Percentiles rank a stretch among this genome's conserved stretches.
phyloP scores from a whole-genome alignment of 1,140 invertebrate species.

The Caenorhabditis latens region DNA sequence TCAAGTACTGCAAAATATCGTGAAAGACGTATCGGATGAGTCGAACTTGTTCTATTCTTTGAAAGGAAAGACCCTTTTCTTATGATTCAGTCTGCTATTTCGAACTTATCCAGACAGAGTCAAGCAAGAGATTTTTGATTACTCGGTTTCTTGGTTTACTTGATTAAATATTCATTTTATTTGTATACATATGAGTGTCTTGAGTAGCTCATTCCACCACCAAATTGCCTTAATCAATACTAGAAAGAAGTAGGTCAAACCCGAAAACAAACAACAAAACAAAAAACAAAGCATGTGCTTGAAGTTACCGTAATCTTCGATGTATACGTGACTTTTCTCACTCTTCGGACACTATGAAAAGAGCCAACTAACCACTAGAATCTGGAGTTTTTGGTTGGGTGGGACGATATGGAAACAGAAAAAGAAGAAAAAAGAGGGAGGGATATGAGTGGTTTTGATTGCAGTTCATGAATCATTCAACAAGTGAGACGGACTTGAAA shows the following conservation, averaged over 20 bases:
- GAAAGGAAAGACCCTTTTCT: no score
- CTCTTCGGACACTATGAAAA: not conserved
- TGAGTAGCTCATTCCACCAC: not conserved
- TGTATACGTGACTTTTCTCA: not conserved
- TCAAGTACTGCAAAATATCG: no score
- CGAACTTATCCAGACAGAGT: no score
- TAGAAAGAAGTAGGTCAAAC: not conserved
- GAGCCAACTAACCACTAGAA: not conserved
- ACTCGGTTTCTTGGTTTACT: not conserved
- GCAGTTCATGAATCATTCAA: conserved; percentile 49
- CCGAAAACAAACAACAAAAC: not conserved
- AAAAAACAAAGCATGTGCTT: not conserved
- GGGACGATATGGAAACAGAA: not conserved
- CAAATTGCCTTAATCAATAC: conserved; percentile 22
- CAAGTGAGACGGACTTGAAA: conserved; percentile 2
- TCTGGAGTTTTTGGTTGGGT: not conserved
- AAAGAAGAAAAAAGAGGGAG: not conserved
- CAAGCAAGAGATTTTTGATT: conserved; percentile 1
- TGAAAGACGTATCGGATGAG: no score
- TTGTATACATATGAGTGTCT: not conserved
- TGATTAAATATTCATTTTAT: not conserved
- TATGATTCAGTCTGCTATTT: no score
- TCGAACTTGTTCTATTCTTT: no score
- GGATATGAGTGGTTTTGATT: conserved; percentile 53
- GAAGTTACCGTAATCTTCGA: conserved; percentile 4